These are phyloP conservation scores for Sterrhoptilus dennistouni DNA, from an alignment of 2,113 vertebrate genomes.

Conservation along the genomic window DNA sequence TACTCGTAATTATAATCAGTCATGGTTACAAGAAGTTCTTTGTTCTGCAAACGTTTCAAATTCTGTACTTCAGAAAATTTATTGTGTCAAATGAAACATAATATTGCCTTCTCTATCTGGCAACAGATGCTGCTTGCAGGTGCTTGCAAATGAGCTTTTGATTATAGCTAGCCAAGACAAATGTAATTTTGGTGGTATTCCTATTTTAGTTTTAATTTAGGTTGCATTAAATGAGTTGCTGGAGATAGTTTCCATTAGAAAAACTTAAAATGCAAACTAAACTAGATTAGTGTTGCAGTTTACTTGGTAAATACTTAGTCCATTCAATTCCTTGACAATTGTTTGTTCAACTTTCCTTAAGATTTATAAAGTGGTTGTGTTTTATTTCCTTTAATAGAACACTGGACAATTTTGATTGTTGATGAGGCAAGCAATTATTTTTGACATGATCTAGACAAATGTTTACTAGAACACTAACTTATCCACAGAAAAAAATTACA, in stretches of 20 bases:
- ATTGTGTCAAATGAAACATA: constrained; percentile 67
- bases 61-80: constrained; percentile 61
- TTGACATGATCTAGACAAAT: background rate
- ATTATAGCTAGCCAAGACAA: constrained; percentile 59
- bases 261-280: constrained; percentile 7
- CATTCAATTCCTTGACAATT: background rate
- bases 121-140: constrained; percentile 55
- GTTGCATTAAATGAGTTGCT: constrained; percentile 23
- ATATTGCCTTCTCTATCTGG: constrained; percentile 63
- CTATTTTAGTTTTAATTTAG: constrained; percentile 32
- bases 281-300: background rate
- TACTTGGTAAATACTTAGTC: background rate
- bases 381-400: background rate
- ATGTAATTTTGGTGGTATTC: constrained; percentile 54
- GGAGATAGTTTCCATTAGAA: constrained; percentile 16
- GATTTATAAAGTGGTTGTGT: background rate
- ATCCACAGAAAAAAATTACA: background rate
- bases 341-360: background rate
- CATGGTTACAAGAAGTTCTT: constrained; percentile 60
- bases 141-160: constrained; percentile 65
- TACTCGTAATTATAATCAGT: constrained; percentile 65
- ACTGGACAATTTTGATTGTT: background rate
- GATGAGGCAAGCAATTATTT: background rate
- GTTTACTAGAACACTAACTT: background rate
- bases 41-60: constrained; percentile 60